phyloP scores from a whole-genome alignment of 2,888 invertebrate species.

The Eilema sororculum region DNA sequence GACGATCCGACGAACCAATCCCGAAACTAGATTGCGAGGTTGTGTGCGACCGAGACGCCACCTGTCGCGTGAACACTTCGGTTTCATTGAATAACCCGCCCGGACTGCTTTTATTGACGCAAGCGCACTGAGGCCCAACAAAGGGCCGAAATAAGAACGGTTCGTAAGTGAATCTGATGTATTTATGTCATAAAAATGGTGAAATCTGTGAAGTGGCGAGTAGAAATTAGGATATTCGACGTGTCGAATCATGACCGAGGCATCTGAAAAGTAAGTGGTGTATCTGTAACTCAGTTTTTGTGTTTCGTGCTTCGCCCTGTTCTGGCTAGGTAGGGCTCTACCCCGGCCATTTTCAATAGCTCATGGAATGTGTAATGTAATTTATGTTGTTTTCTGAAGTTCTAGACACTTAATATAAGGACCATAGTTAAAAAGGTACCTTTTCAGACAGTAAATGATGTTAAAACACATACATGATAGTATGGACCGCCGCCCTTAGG shows the following conservation, averaged over 20 bases:
- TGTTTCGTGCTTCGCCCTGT: constrained; percentile 73
- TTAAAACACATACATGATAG: constrained; percentile 52
- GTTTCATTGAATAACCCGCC: constrained; percentile 84
- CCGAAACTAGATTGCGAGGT: constrained; percentile 48
- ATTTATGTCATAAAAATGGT: constrained; percentile 94
- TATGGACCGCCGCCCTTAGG: constrained; percentile 80
- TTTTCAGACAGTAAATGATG: constrained; percentile 47
- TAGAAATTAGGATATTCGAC: constrained; percentile 94
- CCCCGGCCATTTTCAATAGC: constrained; percentile 84
- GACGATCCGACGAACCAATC: constrained; percentile 64
- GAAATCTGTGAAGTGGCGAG: constrained; percentile 93
- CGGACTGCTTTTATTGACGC: constrained; percentile 82
- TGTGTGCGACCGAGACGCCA: constrained; percentile 79
- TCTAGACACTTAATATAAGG: constrained; percentile 37
- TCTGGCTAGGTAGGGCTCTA: constrained; percentile 78
- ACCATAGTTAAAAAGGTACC: constrained; percentile 23
- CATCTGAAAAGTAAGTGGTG: constrained; percentile 94
- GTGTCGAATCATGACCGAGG: constrained; percentile 96
- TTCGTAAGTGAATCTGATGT: constrained; percentile 88
- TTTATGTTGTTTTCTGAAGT: constrained; percentile 58
- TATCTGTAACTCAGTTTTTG: constrained; percentile 69
- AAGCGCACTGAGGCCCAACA: constrained; percentile 86
- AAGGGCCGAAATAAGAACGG: constrained; percentile 85
- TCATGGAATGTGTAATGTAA: constrained; percentile 65
- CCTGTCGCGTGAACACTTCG: constrained; percentile 78